Base-by-base conservation (phyloP, 2,888 invertebrate genomes). In the Orchesella flavescens region DNA sequence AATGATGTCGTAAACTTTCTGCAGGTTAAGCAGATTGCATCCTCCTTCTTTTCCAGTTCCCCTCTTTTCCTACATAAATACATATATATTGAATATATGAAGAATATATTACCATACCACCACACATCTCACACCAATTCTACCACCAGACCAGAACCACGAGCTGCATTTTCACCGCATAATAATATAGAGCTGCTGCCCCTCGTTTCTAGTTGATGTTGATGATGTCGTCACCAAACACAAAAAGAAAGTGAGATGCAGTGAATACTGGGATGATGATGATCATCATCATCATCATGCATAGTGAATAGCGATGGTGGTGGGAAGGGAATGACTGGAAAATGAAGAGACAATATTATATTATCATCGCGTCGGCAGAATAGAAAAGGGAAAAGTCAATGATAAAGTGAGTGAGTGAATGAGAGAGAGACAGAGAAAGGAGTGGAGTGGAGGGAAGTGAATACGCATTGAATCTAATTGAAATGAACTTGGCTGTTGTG, bases 11-110 rank as follows among this genome's bases (percentile, higher is more conserved):
- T 77, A 77, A 77, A 77, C 77, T 77, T 77, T 77, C 77, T 77
- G 77, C 77, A 77, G 77, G 77, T 77, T 77, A 77, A 77, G 77
- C 77, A 77, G 77, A 77, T 77, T 77, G 77, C 77, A 77, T 68
- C 61, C 77, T 34, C 34, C 34, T 34, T 34, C 7, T 7, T 34
- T 34, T 34, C 2, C 2, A 2, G 34, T 2, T 34, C 34, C 34
- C 34, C 34, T 34, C 34, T 34, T 34, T 34, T 34, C 3, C 3
- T 2, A 34, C 7, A 34, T 34, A 34, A 34, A 34, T 34, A 34
- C 7, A 34, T 34, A 34, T 34, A 34, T 34, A 34, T 34, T 34
- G 34, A 34, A 34, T 34, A 34, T n/a, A n/a, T n/a, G n/a, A n/a
- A 34, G 34, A 4, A 34, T 34, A 34, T 4, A 7, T 34, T 34